Conservation (phyloP, 2,797 vertebrate species). For the Sebastes vulpes region DNA sequence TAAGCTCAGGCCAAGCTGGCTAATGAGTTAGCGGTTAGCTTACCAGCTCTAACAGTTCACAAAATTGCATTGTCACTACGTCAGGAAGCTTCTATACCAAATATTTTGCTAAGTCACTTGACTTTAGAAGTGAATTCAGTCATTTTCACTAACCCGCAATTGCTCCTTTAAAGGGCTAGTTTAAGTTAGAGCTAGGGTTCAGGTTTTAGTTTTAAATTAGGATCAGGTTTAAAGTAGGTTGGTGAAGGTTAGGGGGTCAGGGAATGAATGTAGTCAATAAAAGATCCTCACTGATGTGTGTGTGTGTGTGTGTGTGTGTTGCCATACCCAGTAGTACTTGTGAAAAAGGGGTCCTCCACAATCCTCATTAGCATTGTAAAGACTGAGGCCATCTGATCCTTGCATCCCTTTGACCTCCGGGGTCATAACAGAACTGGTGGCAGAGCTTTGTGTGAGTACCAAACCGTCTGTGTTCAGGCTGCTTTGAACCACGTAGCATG, state of each 20-base stretch:
- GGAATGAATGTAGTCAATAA: neutral
- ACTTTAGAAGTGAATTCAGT: neutral
- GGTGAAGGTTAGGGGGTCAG: neutral
- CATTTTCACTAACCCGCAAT: neutral
- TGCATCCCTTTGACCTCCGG: conserved; percentile 58
- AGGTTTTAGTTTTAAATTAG: neutral
- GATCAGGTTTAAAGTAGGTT: neutral
- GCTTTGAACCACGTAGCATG: conserved; percentile 24
- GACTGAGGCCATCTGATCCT: conserved; percentile 44
- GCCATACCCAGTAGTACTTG: neutral
- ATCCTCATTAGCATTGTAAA: conserved; percentile 63
- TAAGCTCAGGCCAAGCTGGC: neutral
- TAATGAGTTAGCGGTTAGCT: neutral
- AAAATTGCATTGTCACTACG: neutral
- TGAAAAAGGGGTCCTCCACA: conserved; percentile 1
- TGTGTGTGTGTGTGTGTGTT: neutral
- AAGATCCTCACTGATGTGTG: neutral
- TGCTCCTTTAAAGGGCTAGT: neutral
- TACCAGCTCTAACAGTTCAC: neutral
- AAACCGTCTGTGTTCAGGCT: conserved; percentile 49
- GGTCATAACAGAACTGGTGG: conserved; percentile 59
- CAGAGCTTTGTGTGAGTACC: conserved; percentile 47
- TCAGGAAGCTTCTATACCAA: neutral
- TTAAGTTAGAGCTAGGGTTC: neutral
- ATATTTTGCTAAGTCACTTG: neutral